Evolutionary conservation across 2,888 invertebrate genomes (phyloP).

Genomic region (Pinctada fucata): DNA sequence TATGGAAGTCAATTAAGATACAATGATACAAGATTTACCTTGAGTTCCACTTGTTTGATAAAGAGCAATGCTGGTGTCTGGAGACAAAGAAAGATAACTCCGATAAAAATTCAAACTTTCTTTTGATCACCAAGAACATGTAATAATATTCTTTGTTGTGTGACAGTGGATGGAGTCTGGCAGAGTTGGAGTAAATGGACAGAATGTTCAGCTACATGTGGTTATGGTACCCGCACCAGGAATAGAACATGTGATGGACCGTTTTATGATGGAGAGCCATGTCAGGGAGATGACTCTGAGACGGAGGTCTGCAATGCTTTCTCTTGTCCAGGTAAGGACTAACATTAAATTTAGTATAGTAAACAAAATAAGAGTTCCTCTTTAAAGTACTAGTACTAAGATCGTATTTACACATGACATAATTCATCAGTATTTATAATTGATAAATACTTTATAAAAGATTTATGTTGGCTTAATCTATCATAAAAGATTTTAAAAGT

Average conservation of each 20-base stretch:
- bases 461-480: no score
- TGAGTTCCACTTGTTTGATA: not conserved
- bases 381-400: not conserved
- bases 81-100: not conserved
- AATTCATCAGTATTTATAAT: no score
- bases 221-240: slow-evolving; percentile 55
- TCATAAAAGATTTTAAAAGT: no score
- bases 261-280: slow-evolving; percentile 57
- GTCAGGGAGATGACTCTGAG: slow-evolving; percentile 53
- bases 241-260: slow-evolving; percentile 59
- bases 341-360: not conserved
- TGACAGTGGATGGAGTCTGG: slow-evolving; percentile 63
- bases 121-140: not conserved
- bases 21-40: no score
- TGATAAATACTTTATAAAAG: no score
- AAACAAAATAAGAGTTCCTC: not conserved
- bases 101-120: not conserved
- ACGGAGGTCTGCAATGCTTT: slow-evolving; percentile 51
- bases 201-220: slow-evolving; percentile 59
- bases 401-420: no score
- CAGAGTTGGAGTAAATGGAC: slow-evolving; percentile 57
- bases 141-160: not conserved
- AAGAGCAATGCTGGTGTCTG: no score
- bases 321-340: slow-evolving; percentile 58
- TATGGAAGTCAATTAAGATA: no score